Evolutionary conservation across 2,113 vertebrate genomes (phyloP), one percentile per base, ranked within the genome.

Genomic region (Heliornis fulica): DNA sequence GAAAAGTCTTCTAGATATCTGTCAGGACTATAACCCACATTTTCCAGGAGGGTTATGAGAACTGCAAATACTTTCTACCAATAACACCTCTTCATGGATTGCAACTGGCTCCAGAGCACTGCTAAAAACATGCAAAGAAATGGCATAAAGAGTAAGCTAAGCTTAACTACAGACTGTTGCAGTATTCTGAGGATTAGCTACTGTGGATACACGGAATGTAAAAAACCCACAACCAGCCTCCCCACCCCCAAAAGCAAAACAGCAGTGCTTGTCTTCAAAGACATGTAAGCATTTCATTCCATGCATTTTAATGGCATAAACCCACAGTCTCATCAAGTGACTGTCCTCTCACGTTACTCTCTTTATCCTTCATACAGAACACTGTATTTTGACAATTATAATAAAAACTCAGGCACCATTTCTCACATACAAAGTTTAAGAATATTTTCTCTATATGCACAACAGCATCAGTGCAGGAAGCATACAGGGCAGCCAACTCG

Each of bases 81-180:
- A 1, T 19, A 87, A 10, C 25, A 81, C 4, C 72, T 75, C 79
- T 43, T 74, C 31, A 17, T 6, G n/a, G 57, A 57, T 76, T 74
- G 51, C 23, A 64, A 11, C 15, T 20, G 38, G 34, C 29, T 75
- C 19, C 71, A 76, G n/a, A 34, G 53, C 48, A 59, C 25, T 69
- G 40, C 21, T 31, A 45, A 70, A 11, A 26, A 43, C 66, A 15
- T 28, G 40, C 25, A 50, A 77, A 41, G 38, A 83, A 93, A 85
- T 10, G 12, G 31, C 38, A 72, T 1, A 4, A 57, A 53, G n/a
- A 43, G 32, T 45, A 48, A 0, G 0, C 8, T 8, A 43, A 70
- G 15, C 29, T 31, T 57, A 64, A 56, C 4, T 68, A 26, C 0
- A 46, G n/a, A 71, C 36, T 64, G 40, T 51, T 75, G 51, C 9